These are phyloP conservation scores for Ptilonorhynchus violaceus DNA, from an alignment of 2,113 vertebrate genomes.

Conservation along the genomic window DNA sequence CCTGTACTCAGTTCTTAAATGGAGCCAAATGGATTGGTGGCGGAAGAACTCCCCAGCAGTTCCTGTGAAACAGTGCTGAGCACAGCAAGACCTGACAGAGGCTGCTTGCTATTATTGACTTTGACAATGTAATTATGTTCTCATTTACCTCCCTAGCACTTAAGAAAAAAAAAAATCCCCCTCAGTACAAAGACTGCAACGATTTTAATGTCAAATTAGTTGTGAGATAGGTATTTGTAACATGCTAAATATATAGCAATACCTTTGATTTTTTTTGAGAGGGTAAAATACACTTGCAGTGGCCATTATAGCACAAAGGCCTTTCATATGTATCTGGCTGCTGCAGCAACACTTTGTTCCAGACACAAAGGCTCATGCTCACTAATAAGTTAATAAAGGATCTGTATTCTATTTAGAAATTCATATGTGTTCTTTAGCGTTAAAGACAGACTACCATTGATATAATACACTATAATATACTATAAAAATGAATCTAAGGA, in stretches of 20 bases:
- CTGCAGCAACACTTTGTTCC: background rate
- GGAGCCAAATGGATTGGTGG: slow-evolving; percentile 80
- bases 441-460: background rate
- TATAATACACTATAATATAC: background rate
- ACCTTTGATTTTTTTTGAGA: background rate
- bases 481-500: background rate
- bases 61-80: slow-evolving; percentile 71
- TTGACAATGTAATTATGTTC: slow-evolving; percentile 71
- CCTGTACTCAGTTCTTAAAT: slow-evolving; percentile 79
- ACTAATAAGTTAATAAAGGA: background rate
- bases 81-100: slow-evolving; percentile 68
- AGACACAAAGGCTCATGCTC: background rate
- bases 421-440: background rate
- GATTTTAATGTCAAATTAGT: slow-evolving; percentile 22
- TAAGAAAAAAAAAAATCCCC: background rate
- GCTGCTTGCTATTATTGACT: slow-evolving; percentile 67
- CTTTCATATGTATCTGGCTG: background rate
- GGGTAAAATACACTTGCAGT: background rate
- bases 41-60: slow-evolving; percentile 66
- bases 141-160: slow-evolving; percentile 66
- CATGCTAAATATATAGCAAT: background rate
- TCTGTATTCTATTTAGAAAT: background rate
- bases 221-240: background rate
- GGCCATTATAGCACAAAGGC: background rate
- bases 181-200: background rate